Percentiles rank a stretch among this genome's conserved stretches.
These are phyloP conservation scores for Pemphigus obesinymphae DNA, from an alignment of 1,140 invertebrate species.

Conservation along the genomic window DNA sequence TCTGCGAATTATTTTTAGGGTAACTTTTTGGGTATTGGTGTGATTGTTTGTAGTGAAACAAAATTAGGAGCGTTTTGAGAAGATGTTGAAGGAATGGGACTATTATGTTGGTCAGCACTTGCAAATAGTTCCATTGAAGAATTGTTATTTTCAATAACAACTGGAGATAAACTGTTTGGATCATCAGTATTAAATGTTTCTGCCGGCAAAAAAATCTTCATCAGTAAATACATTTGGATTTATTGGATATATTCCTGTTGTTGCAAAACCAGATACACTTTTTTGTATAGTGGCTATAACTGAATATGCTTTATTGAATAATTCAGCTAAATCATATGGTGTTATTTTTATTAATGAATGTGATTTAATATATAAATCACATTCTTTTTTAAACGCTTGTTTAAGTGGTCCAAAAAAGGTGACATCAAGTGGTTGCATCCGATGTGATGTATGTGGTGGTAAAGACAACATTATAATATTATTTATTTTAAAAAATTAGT, in stretches of 20 bases:
- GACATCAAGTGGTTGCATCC: slow-evolving; percentile 49
- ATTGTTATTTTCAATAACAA: background rate
- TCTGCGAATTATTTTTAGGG: background rate
- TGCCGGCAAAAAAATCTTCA: no score
- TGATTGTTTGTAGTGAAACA: background rate
- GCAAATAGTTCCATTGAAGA: background rate
- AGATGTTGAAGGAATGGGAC: background rate
- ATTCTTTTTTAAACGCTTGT: background rate
- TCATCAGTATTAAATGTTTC: no score
- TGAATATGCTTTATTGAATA: background rate
- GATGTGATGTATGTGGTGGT: slow-evolving; percentile 48
- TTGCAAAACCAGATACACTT: background rate
- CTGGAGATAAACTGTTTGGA: background rate
- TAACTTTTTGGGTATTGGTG: background rate
- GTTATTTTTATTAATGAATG: background rate
- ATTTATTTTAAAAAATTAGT: slow-evolving; percentile 46
- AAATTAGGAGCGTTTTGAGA: no score
- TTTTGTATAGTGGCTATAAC: background rate
- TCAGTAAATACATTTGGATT: background rate
- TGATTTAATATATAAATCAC: background rate
- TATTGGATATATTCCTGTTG: background rate
- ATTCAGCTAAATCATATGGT: background rate
- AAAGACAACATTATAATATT: slow-evolving; percentile 48
- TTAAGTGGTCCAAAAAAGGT: slow-evolving; percentile 46
- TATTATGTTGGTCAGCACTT: background rate